These are phyloP conservation scores for Hyaena hyaena DNA, from an alignment of 2,113 vertebrate species.

Conservation along the genomic window DNA sequence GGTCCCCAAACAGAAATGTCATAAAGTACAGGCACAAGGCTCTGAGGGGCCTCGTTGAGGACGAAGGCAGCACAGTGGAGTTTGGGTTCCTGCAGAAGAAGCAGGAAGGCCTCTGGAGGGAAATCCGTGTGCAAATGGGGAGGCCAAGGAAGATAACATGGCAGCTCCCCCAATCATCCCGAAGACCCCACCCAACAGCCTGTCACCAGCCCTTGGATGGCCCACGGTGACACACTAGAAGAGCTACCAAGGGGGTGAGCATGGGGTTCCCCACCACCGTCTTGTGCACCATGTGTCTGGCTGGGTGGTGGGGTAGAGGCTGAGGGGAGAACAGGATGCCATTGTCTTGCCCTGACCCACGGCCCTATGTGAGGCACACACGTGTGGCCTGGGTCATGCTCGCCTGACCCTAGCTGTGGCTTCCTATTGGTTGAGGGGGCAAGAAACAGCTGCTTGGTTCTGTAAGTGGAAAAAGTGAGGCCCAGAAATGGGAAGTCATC, in stretches of 20 bases:
- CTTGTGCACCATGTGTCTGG: accelerated
- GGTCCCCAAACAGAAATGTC: constrained; percentile 61
- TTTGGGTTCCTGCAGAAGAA: constrained; percentile 7
- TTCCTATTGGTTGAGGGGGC: neutral
- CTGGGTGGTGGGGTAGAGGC: neutral
- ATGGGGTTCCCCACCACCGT: accelerated
- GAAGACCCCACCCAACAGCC: accelerated
- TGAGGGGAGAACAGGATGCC: neutral
- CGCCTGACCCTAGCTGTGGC: neutral
- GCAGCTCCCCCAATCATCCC: accelerated
- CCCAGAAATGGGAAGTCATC: neutral
- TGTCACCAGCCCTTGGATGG: neutral
- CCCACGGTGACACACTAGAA: neutral
- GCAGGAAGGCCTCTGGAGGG: neutral
- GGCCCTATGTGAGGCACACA: neutral
- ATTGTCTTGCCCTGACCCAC: too few species aligned
- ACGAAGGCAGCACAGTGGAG: constrained; percentile 28
- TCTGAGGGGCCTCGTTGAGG: constrained; percentile 69
- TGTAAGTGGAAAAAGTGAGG: neutral
- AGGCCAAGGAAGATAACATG: neutral
- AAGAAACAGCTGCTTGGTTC: neutral
- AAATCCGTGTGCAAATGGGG: neutral
- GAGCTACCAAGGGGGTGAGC: neutral
- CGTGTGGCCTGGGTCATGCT: accelerated
- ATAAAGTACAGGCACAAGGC: constrained; percentile 45